These are phyloP conservation scores for Diadophis punctatus DNA, from an alignment of 2,113 vertebrate genomes.

Conservation along the genomic window DNA sequence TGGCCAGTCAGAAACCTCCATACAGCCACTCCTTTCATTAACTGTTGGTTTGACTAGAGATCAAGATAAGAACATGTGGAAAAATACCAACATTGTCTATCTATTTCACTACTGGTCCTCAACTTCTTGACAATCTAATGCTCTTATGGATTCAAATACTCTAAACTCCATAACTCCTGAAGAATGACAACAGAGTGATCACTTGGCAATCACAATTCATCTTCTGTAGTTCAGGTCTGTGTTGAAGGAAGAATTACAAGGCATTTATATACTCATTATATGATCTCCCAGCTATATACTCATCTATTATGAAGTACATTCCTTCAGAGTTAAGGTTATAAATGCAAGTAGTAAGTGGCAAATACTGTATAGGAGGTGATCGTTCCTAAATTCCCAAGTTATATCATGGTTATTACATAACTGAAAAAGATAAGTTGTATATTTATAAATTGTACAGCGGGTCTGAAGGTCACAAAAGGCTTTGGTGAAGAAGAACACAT, in stretches of 20 bases:
- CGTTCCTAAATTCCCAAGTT: background rate
- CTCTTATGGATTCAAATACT: background rate
- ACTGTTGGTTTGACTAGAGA: background rate
- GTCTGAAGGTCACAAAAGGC: background rate
- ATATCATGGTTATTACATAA: background rate
- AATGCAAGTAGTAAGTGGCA: background rate
- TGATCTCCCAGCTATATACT: background rate
- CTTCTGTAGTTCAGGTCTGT: background rate
- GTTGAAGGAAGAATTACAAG: background rate
- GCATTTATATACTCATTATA: background rate
- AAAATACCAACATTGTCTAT: background rate
- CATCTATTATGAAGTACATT: background rate
- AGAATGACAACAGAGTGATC: background rate
- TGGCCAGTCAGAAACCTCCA: background rate
- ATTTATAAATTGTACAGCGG: background rate
- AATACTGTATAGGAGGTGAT: background rate
- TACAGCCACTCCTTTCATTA: conserved; percentile 8
- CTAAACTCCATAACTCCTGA: background rate
- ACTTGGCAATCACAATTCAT: background rate
- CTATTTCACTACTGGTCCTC: background rate
- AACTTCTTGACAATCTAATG: background rate
- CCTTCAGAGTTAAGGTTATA: background rate
- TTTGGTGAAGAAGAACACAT: background rate
- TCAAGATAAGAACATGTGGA: background rate
- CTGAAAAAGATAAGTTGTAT: background rate